These are phyloP conservation scores for Drosophila kanekoi DNA, from an alignment of 2,888 invertebrate species.

Conservation along the genomic window DNA sequence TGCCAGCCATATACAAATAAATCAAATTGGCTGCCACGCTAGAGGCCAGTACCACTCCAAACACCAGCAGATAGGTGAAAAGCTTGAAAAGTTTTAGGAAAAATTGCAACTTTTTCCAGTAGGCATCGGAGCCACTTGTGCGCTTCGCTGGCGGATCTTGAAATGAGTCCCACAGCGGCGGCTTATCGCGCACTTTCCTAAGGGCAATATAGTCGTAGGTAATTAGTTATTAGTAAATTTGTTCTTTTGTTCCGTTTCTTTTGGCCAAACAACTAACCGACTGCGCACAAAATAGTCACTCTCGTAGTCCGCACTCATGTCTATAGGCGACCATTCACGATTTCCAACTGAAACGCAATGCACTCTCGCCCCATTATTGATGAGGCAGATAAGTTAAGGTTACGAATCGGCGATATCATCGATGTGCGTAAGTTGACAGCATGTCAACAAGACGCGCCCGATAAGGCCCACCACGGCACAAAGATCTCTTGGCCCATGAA, in stretches of 20 bases:
- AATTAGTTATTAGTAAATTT: background rate
- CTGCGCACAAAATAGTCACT: constrained; percentile 60
- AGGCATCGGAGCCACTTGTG: constrained; percentile 89
- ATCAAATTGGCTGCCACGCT: constrained; percentile 91
- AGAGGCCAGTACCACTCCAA: constrained; percentile 88
- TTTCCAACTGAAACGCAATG: constrained; percentile 54
- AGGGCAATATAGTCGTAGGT: constrained; percentile 5
- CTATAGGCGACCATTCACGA: constrained; percentile 29
- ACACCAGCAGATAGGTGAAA: constrained; percentile 89
- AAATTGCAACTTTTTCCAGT: constrained; percentile 87
- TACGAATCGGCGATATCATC: constrained; percentile 43
- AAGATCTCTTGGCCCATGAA: constrained; percentile 13
- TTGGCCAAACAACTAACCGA: constrained; percentile 44
- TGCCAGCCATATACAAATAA: constrained; percentile 89
- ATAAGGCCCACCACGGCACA: constrained; percentile 32
- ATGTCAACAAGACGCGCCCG: constrained; percentile 59
- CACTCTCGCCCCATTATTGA: constrained; percentile 31
- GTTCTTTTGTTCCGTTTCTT: background rate
- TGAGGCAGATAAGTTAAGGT: constrained; percentile 45
- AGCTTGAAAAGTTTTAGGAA: constrained; percentile 89
- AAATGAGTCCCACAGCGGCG: constrained; percentile 92
- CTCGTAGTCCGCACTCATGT: constrained; percentile 74
- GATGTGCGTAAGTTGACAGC: constrained; percentile 67
- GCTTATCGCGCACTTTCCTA: constrained; percentile 72
- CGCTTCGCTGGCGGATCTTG: constrained; percentile 89